Conservation (phyloP, 2,888 invertebrate genomes). For the Tortrix viridana region DNA sequence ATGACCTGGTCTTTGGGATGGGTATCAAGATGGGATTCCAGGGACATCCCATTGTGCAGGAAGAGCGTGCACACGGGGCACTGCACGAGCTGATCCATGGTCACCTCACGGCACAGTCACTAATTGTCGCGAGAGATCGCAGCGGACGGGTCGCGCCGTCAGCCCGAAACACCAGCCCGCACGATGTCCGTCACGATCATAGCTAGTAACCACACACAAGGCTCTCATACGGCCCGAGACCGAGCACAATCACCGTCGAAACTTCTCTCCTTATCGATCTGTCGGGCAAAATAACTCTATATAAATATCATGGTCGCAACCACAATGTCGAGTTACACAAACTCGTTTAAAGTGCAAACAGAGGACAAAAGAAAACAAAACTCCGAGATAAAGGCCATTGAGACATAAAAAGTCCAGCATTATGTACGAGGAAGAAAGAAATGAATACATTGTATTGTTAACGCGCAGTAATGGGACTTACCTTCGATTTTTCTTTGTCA, state of each 20-base stretch:
- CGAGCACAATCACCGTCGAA: constrained; percentile 72
- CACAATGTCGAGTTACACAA: constrained; percentile 63
- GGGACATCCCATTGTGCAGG: constrained; percentile 91
- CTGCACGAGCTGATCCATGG: constrained; percentile 81
- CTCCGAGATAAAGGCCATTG: constrained; percentile 81
- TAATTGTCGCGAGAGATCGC: constrained; percentile 30
- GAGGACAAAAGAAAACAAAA: constrained; percentile 83
- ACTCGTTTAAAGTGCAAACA: constrained; percentile 71
- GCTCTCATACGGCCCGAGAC: constrained; percentile 66
- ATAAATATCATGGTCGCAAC: constrained; percentile 62
- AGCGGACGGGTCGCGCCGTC: constrained; percentile 53
- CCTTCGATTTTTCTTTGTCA: constrained; percentile 67
- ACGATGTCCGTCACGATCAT: constrained; percentile 74
- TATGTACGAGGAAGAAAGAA: constrained; percentile 62
- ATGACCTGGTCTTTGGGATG: constrained; percentile 96
- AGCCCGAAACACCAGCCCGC: constrained; percentile 60
- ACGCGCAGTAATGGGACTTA: constrained; percentile 54
- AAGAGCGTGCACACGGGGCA: constrained; percentile 95
- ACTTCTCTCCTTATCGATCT: constrained; percentile 79
- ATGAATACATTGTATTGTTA: constrained; percentile 53
- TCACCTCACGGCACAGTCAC: constrained; percentile 44
- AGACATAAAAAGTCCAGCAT: constrained; percentile 80
- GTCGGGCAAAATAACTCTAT: constrained; percentile 72
- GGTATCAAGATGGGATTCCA: constrained; percentile 92
- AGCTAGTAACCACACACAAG: constrained; percentile 71